Conservation (phyloP, 1,140 invertebrate genomes). For the Leptinotarsa texana region DNA sequence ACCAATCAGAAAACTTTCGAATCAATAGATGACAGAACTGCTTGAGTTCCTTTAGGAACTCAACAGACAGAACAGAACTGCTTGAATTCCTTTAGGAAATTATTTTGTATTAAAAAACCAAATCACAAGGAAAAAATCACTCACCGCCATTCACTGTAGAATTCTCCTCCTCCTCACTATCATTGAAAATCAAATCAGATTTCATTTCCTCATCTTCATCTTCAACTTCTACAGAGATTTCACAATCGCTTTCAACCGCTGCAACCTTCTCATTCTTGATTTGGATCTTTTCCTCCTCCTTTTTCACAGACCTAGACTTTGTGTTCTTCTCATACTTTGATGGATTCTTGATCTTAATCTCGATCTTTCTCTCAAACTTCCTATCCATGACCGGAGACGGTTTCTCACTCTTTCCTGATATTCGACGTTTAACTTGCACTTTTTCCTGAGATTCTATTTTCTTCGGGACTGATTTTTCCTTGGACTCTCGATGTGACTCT, state of each 20-base stretch:
- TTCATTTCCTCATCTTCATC: slow-evolving; percentile 36
- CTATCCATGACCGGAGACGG: slow-evolving; percentile 33
- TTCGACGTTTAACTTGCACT: background rate
- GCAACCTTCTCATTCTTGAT: slow-evolving; percentile 35
- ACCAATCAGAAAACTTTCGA: no score
- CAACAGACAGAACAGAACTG: no score
- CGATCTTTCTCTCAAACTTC: slow-evolving; percentile 46
- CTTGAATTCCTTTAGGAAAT: no score
- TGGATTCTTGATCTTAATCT: slow-evolving; percentile 52
- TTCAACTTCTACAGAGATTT: slow-evolving; percentile 38
- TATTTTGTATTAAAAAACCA: no score
- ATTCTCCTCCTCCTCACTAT: slow-evolving; percentile 33
- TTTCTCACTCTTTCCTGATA: slow-evolving; percentile 33
- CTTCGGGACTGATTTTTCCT: slow-evolving; percentile 7
- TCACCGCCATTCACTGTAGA: slow-evolving; percentile 14
- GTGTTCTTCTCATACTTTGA: slow-evolving; percentile 46
- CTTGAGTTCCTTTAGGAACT: no score
- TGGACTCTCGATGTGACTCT: background rate
- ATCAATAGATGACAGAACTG: no score
- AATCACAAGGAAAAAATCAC: background rate
- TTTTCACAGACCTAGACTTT: slow-evolving; percentile 24
- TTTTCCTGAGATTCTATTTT: slow-evolving; percentile 23
- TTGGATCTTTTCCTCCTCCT: slow-evolving; percentile 31
- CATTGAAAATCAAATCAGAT: background rate
- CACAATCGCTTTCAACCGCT: slow-evolving; percentile 36